Conservation (phyloP, 1,140 invertebrate genomes). For the Cydia fagiglandana region DNA sequence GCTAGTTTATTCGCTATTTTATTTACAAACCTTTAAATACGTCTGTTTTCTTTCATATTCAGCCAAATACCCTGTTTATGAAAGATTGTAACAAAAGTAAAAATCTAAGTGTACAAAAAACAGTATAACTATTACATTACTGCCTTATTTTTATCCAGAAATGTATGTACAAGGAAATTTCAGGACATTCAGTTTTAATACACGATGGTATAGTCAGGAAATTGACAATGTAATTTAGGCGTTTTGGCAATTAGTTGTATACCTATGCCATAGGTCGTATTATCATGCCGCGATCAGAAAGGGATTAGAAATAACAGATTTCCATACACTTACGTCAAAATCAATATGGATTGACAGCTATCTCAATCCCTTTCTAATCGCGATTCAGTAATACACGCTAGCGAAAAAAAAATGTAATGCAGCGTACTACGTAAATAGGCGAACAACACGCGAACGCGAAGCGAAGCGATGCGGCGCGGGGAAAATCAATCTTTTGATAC, state of each 20-base stretch:
- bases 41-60: constrained; percentile 22
- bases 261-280: not conserved
- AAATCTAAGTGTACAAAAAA: not conserved
- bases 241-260: not conserved
- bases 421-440: no score
- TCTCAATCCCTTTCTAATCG: no score
- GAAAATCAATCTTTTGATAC: no score
- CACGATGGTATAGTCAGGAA: not conserved
- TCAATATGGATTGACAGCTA: no score
- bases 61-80: constrained; percentile 37
- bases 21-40: constrained; percentile 12
- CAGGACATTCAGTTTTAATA: not conserved
- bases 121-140: not conserved
- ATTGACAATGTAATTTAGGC: constrained; percentile 1
- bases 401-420: no score
- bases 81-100: constrained; percentile 13
- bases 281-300: no score
- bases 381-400: no score
- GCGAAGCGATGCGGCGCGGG: no score
- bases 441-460: no score
- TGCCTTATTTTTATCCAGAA: not conserved
- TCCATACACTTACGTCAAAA: no score
- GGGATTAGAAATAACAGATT: no score
- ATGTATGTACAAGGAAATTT: not conserved
- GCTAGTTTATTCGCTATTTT: not conserved